Evolutionary conservation across 2,113 vertebrate species (phyloP).

Genomic region (Pangasianodon hypophthalmus): DNA sequence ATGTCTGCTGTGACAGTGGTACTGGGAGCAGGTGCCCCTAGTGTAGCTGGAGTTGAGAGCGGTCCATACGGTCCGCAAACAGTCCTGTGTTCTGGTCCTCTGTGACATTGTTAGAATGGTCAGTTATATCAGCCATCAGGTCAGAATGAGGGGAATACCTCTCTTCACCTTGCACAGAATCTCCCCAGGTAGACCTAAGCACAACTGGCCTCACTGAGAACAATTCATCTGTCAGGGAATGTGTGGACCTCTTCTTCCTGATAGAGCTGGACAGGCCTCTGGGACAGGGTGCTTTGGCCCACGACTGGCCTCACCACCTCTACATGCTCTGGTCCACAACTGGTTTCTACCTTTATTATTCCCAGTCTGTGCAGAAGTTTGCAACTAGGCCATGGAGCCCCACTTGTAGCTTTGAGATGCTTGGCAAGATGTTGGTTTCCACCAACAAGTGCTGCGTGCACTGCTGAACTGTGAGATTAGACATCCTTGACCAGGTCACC

Average conservation of each 20-base stretch:
- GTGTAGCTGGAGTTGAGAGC: not conserved
- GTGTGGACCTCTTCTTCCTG: not conserved
- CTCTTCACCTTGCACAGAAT: not conserved
- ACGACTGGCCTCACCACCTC: not conserved
- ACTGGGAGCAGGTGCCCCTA: not conserved
- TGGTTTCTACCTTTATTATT: not conserved
- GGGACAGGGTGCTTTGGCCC: not conserved
- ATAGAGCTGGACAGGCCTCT: not conserved
- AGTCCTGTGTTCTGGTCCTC: not conserved
- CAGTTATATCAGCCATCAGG: not conserved
- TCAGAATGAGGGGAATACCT: not conserved
- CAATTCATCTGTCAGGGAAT: not conserved
- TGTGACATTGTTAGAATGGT: not conserved
- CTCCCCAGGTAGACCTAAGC: not conserved
- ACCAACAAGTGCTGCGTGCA: not conserved
- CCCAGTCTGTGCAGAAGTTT: not conserved
- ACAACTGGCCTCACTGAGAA: not conserved
- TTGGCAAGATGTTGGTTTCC: not conserved
- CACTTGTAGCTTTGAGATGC: not conserved
- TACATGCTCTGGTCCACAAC: not conserved
- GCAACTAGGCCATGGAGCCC: not conserved
- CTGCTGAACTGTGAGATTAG: not conserved
- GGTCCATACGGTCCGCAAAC: not conserved
- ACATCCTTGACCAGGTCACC: not conserved
- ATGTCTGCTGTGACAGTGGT: not conserved